Evolutionary conservation across 2,113 vertebrate species (phyloP).

Genomic region (Hucho hucho): DNA sequence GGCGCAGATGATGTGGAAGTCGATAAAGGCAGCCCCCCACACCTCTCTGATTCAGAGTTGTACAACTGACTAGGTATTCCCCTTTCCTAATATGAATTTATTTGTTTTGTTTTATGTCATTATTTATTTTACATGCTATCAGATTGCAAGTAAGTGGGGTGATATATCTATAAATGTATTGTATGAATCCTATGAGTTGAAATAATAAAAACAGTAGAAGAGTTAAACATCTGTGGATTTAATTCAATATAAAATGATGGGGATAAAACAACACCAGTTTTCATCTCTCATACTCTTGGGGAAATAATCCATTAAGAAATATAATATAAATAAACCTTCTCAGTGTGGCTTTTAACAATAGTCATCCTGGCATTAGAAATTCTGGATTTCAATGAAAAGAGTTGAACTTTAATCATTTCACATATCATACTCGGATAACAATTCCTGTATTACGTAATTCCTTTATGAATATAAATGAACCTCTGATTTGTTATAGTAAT

Average conservation of each 20-base stretch:
- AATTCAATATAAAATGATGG: slow-evolving; percentile 33
- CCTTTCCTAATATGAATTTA: too few relatives aligned
- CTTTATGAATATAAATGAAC: too few relatives aligned
- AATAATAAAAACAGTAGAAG: slow-evolving; percentile 26
- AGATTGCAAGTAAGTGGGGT: slow-evolving; percentile 23
- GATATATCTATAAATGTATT: background rate
- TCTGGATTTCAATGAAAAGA: background rate
- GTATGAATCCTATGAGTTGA: slow-evolving; percentile 16
- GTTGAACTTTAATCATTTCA: too few relatives aligned
- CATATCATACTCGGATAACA: background rate
- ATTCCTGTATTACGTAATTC: background rate
- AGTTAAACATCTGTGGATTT: slow-evolving; percentile 34
- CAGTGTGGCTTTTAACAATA: slow-evolving; percentile 17
- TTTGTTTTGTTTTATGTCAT: too few relatives aligned
- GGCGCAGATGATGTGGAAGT: too few relatives aligned
- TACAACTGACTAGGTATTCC: too few relatives aligned
- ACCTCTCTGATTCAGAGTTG: too few relatives aligned
- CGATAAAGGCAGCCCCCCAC: too few relatives aligned
- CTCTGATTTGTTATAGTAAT: too few relatives aligned
- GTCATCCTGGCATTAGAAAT: slow-evolving; percentile 16
- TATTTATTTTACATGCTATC: too few relatives aligned
- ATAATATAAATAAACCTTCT: slow-evolving; percentile 33
- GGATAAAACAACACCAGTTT: slow-evolving; percentile 23
- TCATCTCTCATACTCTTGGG: slow-evolving; percentile 23
- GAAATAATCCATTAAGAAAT: slow-evolving; percentile 52